Base-by-base conservation (phyloP, 2,888 invertebrate species). In the Philopedon plagiatum region DNA sequence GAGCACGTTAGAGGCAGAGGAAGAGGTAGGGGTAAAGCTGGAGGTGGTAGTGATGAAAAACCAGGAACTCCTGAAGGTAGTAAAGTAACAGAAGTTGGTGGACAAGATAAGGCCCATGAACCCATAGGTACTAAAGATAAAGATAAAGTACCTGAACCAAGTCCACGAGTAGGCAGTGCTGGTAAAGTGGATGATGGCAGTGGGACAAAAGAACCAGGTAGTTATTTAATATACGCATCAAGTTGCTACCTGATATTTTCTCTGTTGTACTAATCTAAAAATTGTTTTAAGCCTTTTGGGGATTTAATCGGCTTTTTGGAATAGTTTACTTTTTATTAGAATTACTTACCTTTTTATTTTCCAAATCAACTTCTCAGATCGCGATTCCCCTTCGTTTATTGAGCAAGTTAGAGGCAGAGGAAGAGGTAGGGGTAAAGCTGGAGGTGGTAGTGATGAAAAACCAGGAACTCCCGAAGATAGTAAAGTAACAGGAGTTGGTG, bases 401-500 rank as follows among this genome's bases (percentile, higher is more conserved):
- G 46, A 15, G 3, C 23, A 62, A 46, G 46, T 62, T 5, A 8
- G 62, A 26, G 62, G 62, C 19, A 21, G 46, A 46, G 62, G 46
- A 44, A 44, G 41, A 46, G 46, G 44, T 2, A 44, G 41, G 26
- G 46, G 44, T 2, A 57, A 34, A 57, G 29, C 11, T 11, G 49
- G 39, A 58, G 2, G 5, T 26, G 7, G 8, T 7, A 8, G 15
- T 18, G 19, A 26, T 15, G 56, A 29, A 37, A 37, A 4, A 37
- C 37, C 37, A n/a, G 37, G 37, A 37, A n/a, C n/a, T 37, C n/a
- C n/a, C 37, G 1, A 37, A 37, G 4, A 3, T 26, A 26, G 7
- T n/a, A n/a, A n/a, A n/a, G n/a, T n/a, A n/a, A n/a, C n/a, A n/a
- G n/a, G n/a, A n/a, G n/a, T n/a, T n/a, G n/a, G n/a, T n/a, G n/a